Evolutionary conservation across 2,888 invertebrate species (phyloP), one percentile per base, ranked within the genome.

Genomic region (Drosophila ezoana): DNA sequence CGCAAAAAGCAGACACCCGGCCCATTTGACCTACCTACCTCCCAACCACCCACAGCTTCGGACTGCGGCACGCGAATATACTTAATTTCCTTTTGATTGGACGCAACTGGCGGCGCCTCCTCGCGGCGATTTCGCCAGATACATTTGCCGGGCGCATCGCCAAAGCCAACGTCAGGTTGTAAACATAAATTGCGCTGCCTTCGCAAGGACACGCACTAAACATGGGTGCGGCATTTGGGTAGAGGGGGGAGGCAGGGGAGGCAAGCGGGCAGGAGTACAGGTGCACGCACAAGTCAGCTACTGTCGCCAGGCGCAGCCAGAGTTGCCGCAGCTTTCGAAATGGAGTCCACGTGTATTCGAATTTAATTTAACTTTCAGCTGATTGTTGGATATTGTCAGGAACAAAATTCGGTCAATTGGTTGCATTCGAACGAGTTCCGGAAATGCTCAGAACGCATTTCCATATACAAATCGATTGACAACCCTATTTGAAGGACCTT

Each of bases 21-120:
- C 43, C 4, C 5, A 11, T n/a, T 8, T n/a, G n/a, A n/a, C 23
- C 5, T 1, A 23, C 5, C 58, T 18, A 0, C 51, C 44, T 4
- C 9, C 38, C 13, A 41, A 4, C 43, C 32, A 51, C 18, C 14
- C 37, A 11, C 28, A 28, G 28, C 32, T 43, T 16, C 49, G 38
- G 38, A 16, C 52, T 56, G 47, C 44, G 70, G 67, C 83, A 84
- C 89, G 89, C 83, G 83, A 83, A 74, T 76, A 64, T 74, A 61
- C 68, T 64, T 78, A 88, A 84, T 84, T 88, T 84, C 71, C 83
- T 72, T 84, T 86, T 86, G 89, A 88, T 84, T 84, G 88, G 83
- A 82, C 43, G 72, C 81, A 76, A 76, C 67, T 32, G 49, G 61
- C 62, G 64, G 41, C 62, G 58, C 60, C 72, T 54, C 43, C 48